Percentiles rank a stretch among this genome's conserved stretches.
phyloP scores from a whole-genome alignment of 2,113 vertebrate species.

The Heterotis niloticus region DNA sequence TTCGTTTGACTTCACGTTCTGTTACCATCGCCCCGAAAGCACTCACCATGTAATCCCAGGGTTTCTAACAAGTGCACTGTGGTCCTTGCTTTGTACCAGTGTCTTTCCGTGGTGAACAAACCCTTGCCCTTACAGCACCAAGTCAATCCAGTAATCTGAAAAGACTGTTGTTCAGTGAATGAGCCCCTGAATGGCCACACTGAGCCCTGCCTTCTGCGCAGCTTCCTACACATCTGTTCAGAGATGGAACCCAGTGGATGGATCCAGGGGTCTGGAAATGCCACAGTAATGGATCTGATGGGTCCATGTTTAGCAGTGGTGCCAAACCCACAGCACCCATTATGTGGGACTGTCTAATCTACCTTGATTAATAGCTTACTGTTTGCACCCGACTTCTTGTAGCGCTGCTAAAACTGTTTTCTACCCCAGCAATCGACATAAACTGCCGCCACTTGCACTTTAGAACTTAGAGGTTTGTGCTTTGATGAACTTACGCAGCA shows the following conservation, averaged over 20 bases:
- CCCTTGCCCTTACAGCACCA: slow-evolving; percentile 7
- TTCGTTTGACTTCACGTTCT: not conserved
- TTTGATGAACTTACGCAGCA: too few species aligned
- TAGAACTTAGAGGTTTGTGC: too few species aligned
- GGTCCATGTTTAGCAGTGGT: not conserved
- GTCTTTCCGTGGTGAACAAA: not conserved
- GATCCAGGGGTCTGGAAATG: not conserved
- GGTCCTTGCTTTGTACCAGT: not conserved
- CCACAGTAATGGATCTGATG: slow-evolving; percentile 10
- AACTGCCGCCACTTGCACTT: too few species aligned
- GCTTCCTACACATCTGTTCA: slow-evolving; percentile 4
- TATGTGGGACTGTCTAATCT: too few species aligned
- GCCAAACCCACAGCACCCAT: too few species aligned
- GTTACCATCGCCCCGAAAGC: not conserved
- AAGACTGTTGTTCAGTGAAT: not conserved
- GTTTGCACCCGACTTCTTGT: not conserved
- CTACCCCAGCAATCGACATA: too few species aligned
- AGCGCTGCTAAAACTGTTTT: not conserved
- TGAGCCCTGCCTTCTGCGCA: not conserved
- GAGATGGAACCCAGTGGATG: not conserved
- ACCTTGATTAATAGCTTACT: too few species aligned
- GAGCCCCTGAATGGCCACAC: not conserved
- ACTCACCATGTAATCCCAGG: not conserved
- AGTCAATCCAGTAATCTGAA: not conserved
- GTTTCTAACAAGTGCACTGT: not conserved